A percentile compares a stretch with the other conserved stretches of the same genome.
These are phyloP conservation scores for Hybos culiciformis DNA, from an alignment of 2,888 invertebrate species.

Conservation along the genomic window DNA sequence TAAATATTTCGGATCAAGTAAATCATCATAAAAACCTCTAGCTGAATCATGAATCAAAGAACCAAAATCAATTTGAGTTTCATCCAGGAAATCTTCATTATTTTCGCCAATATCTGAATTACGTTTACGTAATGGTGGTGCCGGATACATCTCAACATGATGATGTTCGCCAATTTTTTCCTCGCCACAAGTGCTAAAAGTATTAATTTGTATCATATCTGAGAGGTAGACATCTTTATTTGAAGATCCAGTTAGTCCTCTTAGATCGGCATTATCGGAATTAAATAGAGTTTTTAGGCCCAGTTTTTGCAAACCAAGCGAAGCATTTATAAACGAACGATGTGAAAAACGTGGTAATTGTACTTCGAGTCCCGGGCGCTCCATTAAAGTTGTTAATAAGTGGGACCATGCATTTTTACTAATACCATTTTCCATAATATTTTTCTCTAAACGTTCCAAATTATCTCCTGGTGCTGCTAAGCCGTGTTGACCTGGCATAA, in stretches of 20 bases:
- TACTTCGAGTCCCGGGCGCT: constrained; percentile 62
- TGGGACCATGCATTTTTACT: constrained; percentile 59
- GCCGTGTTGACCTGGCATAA: constrained; percentile 78
- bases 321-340: constrained; percentile 67
- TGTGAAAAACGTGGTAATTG: constrained; percentile 76
- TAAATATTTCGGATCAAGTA: constrained; percentile 39
- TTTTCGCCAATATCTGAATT: constrained; percentile 28
- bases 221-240: constrained; percentile 69
- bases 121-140: constrained; percentile 45
- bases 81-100: constrained; percentile 17
- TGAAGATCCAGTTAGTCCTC: constrained; percentile 63
- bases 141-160: constrained; percentile 70
- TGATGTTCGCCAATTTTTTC: constrained; percentile 56
- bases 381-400: constrained; percentile 56
- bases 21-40: constrained; percentile 53
- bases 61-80: constrained; percentile 26
- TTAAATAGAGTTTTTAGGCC: constrained; percentile 68
- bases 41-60: constrained; percentile 41
- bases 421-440: constrained; percentile 51
- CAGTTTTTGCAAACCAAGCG: constrained; percentile 63
- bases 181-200: constrained; percentile 74
- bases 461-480: constrained; percentile 67
- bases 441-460: constrained; percentile 56
- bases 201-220: constrained; percentile 69
- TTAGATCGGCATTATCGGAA: constrained; percentile 61